Conservation (phyloP, 2,797 vertebrate species). For the Chaenodraco wilsoni region DNA sequence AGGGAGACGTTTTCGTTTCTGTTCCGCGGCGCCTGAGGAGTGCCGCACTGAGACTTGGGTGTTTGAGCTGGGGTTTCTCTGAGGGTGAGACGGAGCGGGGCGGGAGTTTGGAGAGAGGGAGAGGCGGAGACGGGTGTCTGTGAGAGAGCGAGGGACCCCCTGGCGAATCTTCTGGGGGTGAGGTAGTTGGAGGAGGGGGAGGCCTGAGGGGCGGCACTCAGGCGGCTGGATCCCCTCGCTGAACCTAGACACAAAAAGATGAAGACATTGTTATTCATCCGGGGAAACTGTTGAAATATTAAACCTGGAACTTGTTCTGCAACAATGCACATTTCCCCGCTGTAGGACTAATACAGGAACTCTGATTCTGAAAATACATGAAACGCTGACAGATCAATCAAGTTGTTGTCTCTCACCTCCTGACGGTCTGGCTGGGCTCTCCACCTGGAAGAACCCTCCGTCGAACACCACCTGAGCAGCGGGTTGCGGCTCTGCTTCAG, state of each 20-base stretch:
- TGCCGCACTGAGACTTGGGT: constrained; percentile 30
- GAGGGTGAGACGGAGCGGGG: neutral
- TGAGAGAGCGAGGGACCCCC: constrained; percentile 45
- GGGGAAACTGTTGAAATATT: too few relatives aligned
- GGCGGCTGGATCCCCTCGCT: constrained; percentile 70
- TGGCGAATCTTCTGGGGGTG: constrained; percentile 60
- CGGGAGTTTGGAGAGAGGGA: constrained; percentile 4
- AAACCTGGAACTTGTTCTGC: too few relatives aligned
- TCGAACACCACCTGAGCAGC: constrained; percentile 85
- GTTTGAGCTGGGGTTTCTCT: constrained; percentile 37
- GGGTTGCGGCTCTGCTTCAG: constrained; percentile 50
- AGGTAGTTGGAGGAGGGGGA: constrained; percentile 57
- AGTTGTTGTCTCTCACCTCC: constrained; percentile 70
- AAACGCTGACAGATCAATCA: neutral
- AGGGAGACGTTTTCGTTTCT: constrained; percentile 35
- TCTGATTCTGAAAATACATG: too few relatives aligned
- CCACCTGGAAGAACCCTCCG: constrained; percentile 90
- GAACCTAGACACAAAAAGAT: constrained; percentile 54
- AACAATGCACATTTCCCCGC: too few relatives aligned
- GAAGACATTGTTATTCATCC: neutral
- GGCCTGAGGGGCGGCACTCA: constrained; percentile 45
- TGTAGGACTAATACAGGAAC: neutral
- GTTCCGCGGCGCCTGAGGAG: constrained; percentile 24
- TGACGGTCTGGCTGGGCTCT: constrained; percentile 88
- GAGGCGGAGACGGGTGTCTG: constrained; percentile 45